A percentile compares a stretch with the other conserved stretches of the same genome.
Conservation (phyloP, 64 coral and sea anemone species). For the Anthopleura sola region DNA sequence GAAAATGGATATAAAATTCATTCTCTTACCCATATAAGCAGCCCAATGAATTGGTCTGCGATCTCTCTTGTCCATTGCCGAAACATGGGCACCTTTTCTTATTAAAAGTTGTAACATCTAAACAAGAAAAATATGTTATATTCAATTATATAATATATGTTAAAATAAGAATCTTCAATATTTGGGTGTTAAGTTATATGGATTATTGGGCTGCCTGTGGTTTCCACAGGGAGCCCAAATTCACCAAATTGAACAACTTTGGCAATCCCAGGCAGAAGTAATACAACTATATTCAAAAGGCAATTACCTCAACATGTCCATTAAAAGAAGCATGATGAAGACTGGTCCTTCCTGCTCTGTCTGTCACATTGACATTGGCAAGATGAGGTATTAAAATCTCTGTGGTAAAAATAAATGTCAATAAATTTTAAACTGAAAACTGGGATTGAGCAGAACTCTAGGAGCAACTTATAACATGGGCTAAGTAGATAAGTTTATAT, state of each 20-base stretch:
- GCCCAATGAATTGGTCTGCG: constrained; percentile 97
- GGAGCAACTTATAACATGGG: too few species aligned
- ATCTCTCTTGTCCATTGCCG: constrained; percentile 89
- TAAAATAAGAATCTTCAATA: too few species aligned
- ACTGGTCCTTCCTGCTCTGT: constrained; percentile 95
- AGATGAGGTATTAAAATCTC: constrained; percentile 84
- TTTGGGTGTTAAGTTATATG: too few species aligned
- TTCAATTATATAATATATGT: too few species aligned
- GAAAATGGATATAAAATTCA: too few species aligned
- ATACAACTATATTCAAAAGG: background rate
- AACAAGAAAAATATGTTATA: background rate
- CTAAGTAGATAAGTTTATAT: too few species aligned
- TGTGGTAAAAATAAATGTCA: constrained; percentile 25
- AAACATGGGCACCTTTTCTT: constrained; percentile 79
- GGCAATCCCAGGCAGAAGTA: too few species aligned
- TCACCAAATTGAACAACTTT: too few species aligned
- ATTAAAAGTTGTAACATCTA: constrained; percentile 91
- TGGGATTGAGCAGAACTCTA: background rate
- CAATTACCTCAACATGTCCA: constrained; percentile 88
- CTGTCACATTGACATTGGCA: constrained; percentile 97
- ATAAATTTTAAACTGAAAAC: background rate
- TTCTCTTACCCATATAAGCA: constrained; percentile 80
- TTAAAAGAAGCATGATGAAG: constrained; percentile 97
- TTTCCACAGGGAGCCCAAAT: too few species aligned
- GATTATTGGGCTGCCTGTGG: too few species aligned